Conservation (phyloP, 2,888 invertebrate genomes). For the Drosophila pegasa region DNA sequence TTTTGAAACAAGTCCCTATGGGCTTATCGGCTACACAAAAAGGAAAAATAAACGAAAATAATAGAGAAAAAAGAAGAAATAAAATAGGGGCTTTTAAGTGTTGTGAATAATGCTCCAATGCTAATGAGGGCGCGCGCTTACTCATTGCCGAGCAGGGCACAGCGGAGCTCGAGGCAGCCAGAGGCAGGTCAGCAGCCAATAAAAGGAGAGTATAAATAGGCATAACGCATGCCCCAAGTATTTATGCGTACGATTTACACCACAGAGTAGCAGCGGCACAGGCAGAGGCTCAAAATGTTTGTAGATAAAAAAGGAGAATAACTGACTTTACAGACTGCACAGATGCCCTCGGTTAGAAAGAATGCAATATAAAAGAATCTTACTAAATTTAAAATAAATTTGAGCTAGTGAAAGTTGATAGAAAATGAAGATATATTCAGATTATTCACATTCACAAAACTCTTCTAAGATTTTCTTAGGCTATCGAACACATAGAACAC, state of each 20-base stretch:
- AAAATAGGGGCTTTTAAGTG: slow-evolving; percentile 47
- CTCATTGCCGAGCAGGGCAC: slow-evolving; percentile 29
- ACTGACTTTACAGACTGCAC: not conserved
- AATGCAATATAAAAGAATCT: not conserved
- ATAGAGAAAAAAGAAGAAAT: not conserved
- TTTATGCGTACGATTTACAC: slow-evolving; percentile 37
- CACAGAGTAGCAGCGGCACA: slow-evolving; percentile 21
- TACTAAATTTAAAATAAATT: not conserved
- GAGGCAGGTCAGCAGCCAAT: slow-evolving; percentile 47
- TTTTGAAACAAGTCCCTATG: slow-evolving; percentile 34
- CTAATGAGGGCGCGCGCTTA: slow-evolving; percentile 60
- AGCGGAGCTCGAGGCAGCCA: not conserved
- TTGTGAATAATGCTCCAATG: slow-evolving; percentile 55
- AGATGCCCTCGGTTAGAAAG: not conserved
- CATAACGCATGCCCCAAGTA: slow-evolving; percentile 62
- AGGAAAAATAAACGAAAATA: not conserved
- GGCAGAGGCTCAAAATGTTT: slow-evolving; percentile 36
- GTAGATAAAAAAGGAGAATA: slow-evolving; percentile 34
- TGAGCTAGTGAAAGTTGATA: no score
- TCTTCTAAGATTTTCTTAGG: no score
- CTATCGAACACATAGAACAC: no score
- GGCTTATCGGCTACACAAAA: slow-evolving; percentile 43
- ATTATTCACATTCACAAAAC: no score
- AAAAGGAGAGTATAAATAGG: slow-evolving; percentile 62
- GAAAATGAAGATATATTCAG: no score